Evolutionary conservation across 1,140 invertebrate genomes (phyloP), one percentile per base, ranked within the genome.

Genomic region (Delia radicum): DNA sequence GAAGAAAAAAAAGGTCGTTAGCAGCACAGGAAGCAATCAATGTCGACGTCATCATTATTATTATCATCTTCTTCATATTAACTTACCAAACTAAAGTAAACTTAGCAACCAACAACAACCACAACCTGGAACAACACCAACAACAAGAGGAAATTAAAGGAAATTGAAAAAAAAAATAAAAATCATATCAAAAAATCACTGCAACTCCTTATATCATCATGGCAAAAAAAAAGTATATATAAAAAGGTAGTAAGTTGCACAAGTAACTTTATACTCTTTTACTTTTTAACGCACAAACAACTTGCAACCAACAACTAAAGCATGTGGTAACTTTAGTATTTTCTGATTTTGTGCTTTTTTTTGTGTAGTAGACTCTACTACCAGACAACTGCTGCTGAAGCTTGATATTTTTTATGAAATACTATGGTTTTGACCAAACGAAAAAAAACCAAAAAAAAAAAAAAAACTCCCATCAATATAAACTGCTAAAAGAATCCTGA

Each of bases 1-100:
- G 3, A 33, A n/a, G 29, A 7, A 31, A 24, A 10, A 33, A 33
- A n/a, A 69, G 31, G 65, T 69, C 29, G 65, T 69, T 69, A 69
- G 65, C 65, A 73, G 48, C 72, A 73, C 72, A 73, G 72, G 72
- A 73, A 73, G 72, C 72, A 73, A 73, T 73, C 72, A 73, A 73
- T 61, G 48, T 55, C 72, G 72, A 73, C 72, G 72, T 61, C 72
- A 61, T 48, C 27, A 48, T 73, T 29, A 61, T 73, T 13, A 48
- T 73, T 61, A 48, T 18, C 63, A 33, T 15, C 26, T 67, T 33
- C 27, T 67, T 72, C 69, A 72, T 72, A 37, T 61, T 73, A 27
- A 33, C 29, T 69, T 69, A 24, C 2, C 63, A 28, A 67, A 31
- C 7, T n/a, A 67, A 31, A 5, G n/a, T 31, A 67, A 28, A n/a